Evolutionary conservation across 2,888 invertebrate genomes (phyloP).

Genomic region (Lordiphosa fenestrarum): DNA sequence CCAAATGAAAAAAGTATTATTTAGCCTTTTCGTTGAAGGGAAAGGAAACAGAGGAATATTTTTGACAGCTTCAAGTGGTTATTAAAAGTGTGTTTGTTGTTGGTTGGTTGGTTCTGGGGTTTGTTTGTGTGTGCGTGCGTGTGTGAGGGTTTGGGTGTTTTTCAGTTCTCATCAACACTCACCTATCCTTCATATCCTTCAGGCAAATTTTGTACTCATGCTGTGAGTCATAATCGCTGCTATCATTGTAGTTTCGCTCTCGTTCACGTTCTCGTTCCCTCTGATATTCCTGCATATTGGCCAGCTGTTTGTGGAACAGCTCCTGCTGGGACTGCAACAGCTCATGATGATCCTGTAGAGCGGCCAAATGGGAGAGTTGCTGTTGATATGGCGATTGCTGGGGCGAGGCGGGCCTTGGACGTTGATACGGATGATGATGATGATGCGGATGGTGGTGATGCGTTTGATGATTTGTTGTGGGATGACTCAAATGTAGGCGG

Average conservation of each 20-base stretch:
- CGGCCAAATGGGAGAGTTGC: conserved; percentile 53
- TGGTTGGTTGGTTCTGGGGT: too few relatives aligned
- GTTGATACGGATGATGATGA: conserved; percentile 63
- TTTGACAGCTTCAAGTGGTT: too few relatives aligned
- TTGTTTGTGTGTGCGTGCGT: conserved; percentile 7
- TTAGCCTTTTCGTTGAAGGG: too few relatives aligned
- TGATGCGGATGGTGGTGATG: conserved; percentile 22
- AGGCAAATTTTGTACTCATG: conserved; percentile 77
- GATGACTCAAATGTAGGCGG: conserved; percentile 75
- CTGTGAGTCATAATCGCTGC: conserved; percentile 67
- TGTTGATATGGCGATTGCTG: conserved; percentile 57
- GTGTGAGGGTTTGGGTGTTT: conserved; percentile 1
- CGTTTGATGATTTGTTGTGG: background rate
- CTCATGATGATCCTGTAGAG: conserved; percentile 64
- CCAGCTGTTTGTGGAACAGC: conserved; percentile 70
- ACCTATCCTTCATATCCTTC: conserved; percentile 80
- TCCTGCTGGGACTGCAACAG: conserved; percentile 70
- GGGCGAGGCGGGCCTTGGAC: conserved; percentile 45
- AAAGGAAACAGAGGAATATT: too few relatives aligned
- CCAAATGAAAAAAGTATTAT: background rate
- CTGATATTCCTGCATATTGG: conserved; percentile 55
- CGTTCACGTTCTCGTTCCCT: conserved; percentile 34
- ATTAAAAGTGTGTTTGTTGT: too few relatives aligned
- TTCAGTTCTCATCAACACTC: conserved; percentile 61
- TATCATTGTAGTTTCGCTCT: conserved; percentile 53